Conservation (phyloP, 2,888 invertebrate species). For the Drosophila subsilvestris region DNA sequence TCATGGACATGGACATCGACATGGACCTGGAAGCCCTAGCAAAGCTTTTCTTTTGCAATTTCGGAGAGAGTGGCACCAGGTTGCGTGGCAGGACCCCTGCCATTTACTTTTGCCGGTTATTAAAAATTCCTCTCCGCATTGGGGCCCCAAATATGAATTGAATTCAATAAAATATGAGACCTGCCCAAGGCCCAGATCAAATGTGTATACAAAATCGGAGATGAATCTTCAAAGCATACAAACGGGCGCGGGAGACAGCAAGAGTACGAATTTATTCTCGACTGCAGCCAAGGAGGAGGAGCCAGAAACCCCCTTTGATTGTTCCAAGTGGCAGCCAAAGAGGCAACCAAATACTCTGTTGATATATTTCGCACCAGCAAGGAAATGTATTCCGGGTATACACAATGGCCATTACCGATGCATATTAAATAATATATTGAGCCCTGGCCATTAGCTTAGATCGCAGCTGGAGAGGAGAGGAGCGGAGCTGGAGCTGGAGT, state of each 20-base stretch:
- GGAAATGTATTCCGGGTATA: slow-evolving; percentile 14
- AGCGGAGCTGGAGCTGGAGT: slow-evolving; percentile 13
- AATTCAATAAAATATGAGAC: slow-evolving; percentile 29
- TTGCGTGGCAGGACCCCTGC: slow-evolving; percentile 11
- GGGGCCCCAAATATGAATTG: slow-evolving; percentile 13
- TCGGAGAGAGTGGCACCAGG: slow-evolving; percentile 16
- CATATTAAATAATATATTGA: slow-evolving; percentile 60
- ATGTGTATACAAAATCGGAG: slow-evolving; percentile 4
- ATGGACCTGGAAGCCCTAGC: neutral
- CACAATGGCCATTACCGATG: slow-evolving; percentile 38
- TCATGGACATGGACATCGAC: neutral
- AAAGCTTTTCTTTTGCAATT: slow-evolving; percentile 25
- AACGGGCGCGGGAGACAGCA: neutral
- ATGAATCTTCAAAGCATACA: slow-evolving; percentile 25
- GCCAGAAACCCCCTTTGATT: neutral
- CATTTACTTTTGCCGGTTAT: slow-evolving; percentile 28
- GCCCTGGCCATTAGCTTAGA: slow-evolving; percentile 54
- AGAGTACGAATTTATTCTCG: slow-evolving; percentile 3
- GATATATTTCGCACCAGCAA: too few relatives aligned
- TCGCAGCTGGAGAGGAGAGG: slow-evolving; percentile 24
- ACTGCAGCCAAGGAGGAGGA: slow-evolving; percentile 8
- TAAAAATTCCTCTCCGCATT: slow-evolving; percentile 32
- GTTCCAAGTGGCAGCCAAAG: neutral
- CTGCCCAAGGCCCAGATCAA: neutral
- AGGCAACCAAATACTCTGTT: too few relatives aligned